A percentile compares a stretch with the other conserved stretches of the same genome.
Evolutionary conservation across 2,888 invertebrate genomes (phyloP).

Genomic region (Spodoptera littoralis): DNA sequence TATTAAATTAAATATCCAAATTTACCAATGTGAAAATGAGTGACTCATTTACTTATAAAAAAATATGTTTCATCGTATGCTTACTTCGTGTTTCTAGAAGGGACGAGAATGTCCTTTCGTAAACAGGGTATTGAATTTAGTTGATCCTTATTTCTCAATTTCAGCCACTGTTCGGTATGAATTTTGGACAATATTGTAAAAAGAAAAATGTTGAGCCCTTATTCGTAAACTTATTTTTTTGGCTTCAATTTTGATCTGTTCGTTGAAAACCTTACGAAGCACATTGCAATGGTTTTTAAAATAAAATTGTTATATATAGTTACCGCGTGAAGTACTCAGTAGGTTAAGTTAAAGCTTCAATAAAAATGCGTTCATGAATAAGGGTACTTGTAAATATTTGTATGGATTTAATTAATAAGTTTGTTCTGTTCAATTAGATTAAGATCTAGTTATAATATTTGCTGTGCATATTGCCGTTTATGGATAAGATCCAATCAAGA

Average conservation of each 20-base stretch:
- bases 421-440: constrained; percentile 67
- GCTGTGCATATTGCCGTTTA: constrained; percentile 87
- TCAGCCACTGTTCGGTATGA: constrained; percentile 68
- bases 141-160: constrained; percentile 63
- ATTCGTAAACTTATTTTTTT: constrained; percentile 64
- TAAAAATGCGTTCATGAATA: constrained; percentile 66
- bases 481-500: constrained; percentile 88
- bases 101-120: constrained; percentile 60
- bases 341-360: constrained; percentile 38
- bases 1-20: neutral
- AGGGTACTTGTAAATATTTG: constrained; percentile 82
- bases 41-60: constrained; percentile 11
- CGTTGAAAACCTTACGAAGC: constrained; percentile 33
- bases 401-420: constrained; percentile 70
- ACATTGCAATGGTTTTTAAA: constrained; percentile 27
- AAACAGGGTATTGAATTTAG: constrained; percentile 76
- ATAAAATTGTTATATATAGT: constrained; percentile 32
- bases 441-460: constrained; percentile 69
- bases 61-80: constrained; percentile 29
- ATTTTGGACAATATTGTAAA: constrained; percentile 79
- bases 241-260: constrained; percentile 28
- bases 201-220: constrained; percentile 61
- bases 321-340: constrained; percentile 38
- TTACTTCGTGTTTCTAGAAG: constrained; percentile 50
- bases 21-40: constrained; percentile 1